Percentiles rank a stretch among this genome's conserved stretches.
Conservation (phyloP, 1,140 invertebrate genomes). For the Lordiphosa clarofinis region DNA sequence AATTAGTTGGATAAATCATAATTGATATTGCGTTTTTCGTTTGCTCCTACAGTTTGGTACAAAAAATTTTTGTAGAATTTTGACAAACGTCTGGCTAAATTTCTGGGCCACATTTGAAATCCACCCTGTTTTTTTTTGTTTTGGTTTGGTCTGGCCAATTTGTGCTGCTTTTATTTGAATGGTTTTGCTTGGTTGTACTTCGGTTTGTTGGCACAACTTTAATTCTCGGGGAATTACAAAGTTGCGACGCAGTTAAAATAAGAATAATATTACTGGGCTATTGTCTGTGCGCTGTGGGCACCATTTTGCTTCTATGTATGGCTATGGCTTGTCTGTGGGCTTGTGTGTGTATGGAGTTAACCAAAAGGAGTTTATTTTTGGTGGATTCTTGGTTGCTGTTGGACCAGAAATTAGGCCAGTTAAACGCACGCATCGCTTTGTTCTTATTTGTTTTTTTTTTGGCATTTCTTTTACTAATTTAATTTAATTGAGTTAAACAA, state of each 20-base stretch:
- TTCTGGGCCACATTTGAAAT: constrained; percentile 21
- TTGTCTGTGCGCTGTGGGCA: constrained; percentile 55
- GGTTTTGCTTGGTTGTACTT: constrained; percentile 62
- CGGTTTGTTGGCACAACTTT: constrained; percentile 53
- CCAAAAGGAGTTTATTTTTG: constrained; percentile 63
- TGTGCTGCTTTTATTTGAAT: constrained; percentile 35
- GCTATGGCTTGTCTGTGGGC: constrained; percentile 39
- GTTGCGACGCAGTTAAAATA: constrained; percentile 54
- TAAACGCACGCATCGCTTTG: constrained; percentile 67
- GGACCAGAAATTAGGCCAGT: constrained; percentile 52
- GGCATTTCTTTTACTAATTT: constrained; percentile 25
- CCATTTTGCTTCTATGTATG: constrained; percentile 58
- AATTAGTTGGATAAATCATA: constrained; percentile 15
- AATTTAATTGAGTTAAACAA: constrained; percentile 63
- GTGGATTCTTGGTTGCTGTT: neutral
- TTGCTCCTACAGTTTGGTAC: constrained; percentile 77
- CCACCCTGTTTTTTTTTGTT: constrained; percentile 15
- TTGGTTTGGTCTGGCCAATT: constrained; percentile 62
- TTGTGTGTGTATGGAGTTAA: constrained; percentile 59
- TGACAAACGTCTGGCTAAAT: constrained; percentile 64
- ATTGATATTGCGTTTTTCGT: constrained; percentile 77
- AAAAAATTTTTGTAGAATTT: constrained; percentile 76
- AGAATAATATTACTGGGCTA: constrained; percentile 79
- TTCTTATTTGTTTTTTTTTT: constrained; percentile 28
- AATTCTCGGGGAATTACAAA: constrained; percentile 72